These are phyloP conservation scores for Atractosteus spatula DNA, from an alignment of 2,113 vertebrate species.

Conservation along the genomic window DNA sequence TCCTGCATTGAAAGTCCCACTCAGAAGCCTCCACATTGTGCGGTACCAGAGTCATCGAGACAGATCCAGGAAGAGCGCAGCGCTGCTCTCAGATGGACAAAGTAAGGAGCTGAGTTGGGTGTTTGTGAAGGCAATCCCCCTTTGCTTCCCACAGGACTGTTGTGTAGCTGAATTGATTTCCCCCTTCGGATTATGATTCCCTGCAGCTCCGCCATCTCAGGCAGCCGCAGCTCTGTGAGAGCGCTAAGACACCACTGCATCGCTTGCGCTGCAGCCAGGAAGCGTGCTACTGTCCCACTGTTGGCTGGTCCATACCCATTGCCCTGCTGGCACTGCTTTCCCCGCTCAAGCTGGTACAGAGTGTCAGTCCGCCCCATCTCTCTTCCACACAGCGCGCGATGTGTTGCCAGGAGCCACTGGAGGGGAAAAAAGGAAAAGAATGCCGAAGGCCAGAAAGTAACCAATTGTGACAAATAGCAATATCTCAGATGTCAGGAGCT, in stretches of 20 bases:
- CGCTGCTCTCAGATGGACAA: no score
- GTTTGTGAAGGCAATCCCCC: no score
- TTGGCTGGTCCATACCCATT: conserved; percentile 11
- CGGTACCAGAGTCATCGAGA: no score
- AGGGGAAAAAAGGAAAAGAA: conserved; percentile 7
- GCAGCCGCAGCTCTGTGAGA: no score
- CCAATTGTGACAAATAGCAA: conserved; percentile 5
- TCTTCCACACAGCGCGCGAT: background rate
- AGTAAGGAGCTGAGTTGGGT: no score
- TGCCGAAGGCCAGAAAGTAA: conserved; percentile 2
- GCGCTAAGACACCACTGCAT: background rate
- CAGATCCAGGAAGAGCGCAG: no score
- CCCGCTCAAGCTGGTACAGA: background rate
- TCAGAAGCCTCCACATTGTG: no score
- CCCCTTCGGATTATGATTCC: no score
- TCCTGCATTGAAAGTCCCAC: no score
- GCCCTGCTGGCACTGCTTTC: conserved; percentile 1
- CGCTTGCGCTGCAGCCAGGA: conserved; percentile 13
- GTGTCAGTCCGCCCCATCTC: conserved; percentile 1
- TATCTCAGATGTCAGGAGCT: conserved; percentile 12
- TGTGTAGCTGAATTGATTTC: no score
- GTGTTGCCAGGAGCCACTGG: conserved; percentile 6
- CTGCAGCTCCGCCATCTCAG: no score
- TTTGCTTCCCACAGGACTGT: no score
- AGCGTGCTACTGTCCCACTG: conserved; percentile 20